Conservation (phyloP, 2,888 invertebrate genomes). For the Euplexia lucipara region DNA sequence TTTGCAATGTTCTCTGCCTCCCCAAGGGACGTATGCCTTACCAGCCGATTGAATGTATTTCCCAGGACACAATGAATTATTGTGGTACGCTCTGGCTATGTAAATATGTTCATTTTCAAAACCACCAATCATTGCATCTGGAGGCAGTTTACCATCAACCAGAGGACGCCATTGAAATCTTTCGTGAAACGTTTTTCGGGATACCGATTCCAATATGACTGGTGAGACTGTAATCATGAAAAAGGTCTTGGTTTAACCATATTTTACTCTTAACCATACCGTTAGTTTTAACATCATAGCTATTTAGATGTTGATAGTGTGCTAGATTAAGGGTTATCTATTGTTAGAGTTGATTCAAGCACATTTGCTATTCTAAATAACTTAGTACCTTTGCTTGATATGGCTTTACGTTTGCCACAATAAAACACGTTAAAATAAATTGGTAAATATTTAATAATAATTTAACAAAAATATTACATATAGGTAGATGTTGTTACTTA, state of each 20-base stretch:
- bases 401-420: neutral
- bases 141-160: constrained; percentile 91
- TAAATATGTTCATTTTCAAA: constrained; percentile 92
- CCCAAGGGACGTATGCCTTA: constrained; percentile 93
- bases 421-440: constrained; percentile 29
- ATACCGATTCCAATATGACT: constrained; percentile 36
- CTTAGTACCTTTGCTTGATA: no score
- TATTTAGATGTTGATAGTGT: no score
- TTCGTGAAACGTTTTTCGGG: constrained; percentile 67
- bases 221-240: constrained; percentile 54
- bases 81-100: constrained; percentile 93
- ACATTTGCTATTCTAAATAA: no score
- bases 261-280: constrained; percentile 1
- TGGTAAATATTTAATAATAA: constrained; percentile 66
- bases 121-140: constrained; percentile 93
- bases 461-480: constrained; percentile 67
- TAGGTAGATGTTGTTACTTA: constrained; percentile 41
- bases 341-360: no score
- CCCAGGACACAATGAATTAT: constrained; percentile 94
- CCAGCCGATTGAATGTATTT: constrained; percentile 93
- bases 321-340: no score
- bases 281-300: no score
- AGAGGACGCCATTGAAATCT: constrained; percentile 92
- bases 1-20: constrained; percentile 93
- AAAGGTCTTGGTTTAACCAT: constrained; percentile 2